Evolutionary conservation across 2,888 invertebrate genomes (phyloP).

Genomic region (Cecidostiba fungosa): DNA sequence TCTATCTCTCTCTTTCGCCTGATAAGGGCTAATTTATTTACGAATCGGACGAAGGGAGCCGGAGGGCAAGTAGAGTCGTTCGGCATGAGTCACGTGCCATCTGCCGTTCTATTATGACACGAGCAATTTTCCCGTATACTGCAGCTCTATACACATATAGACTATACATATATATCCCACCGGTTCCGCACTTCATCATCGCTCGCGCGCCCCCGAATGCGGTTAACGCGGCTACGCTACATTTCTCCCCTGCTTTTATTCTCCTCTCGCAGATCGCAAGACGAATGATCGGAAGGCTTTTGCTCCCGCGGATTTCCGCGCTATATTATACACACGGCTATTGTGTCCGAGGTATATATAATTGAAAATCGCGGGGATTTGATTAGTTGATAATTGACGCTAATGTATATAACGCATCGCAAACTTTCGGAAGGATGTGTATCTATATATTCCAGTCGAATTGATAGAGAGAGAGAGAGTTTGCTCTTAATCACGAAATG

Average conservation of each 20-base stretch:
- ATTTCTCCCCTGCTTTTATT: conserved; percentile 21
- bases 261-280: not conserved
- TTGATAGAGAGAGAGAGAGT: conserved; percentile 66
- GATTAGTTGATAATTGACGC: not conserved
- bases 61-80: conserved; percentile 36
- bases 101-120: conserved; percentile 76
- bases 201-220: conserved; percentile 1
- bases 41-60: conserved; percentile 68
- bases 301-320: conserved; percentile 30
- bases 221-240: conserved; percentile 35
- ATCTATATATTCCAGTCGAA: not conserved
- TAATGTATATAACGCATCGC: not conserved
- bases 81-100: conserved; percentile 79
- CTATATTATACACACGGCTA: not conserved
- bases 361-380: conserved; percentile 33
- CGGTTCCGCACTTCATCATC: conserved; percentile 54
- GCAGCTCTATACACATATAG: not conserved
- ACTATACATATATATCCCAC: not conserved
- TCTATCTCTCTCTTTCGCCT: conserved; percentile 48
- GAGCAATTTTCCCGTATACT: conserved; percentile 63
- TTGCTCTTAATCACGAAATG: conserved; percentile 80
- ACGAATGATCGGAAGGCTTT: conserved; percentile 24
- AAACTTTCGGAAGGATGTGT: not conserved
- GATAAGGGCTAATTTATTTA: conserved; percentile 79
- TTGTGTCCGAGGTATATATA: not conserved